Conservation (phyloP, 2,113 vertebrate species). For the Xyrauchen texanus region DNA sequence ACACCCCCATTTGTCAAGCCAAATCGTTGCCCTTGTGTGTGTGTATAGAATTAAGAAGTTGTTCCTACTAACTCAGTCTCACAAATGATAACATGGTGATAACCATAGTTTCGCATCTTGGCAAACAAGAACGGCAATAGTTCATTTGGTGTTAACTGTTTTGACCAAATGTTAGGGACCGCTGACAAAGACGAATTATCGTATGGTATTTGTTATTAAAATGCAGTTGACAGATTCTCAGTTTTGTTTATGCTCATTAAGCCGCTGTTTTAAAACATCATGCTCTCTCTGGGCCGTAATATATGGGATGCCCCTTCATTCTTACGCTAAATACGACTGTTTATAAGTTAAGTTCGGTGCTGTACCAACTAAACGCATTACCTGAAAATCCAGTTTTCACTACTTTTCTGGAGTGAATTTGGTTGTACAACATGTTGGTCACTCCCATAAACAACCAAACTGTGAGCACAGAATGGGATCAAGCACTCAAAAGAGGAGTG, state of each 20-base stretch:
- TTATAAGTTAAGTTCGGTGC: too few relatives aligned
- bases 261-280: too few relatives aligned
- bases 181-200: too few relatives aligned
- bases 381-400: not conserved
- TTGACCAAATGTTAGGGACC: not conserved
- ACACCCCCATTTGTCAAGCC: too few relatives aligned
- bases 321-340: too few relatives aligned
- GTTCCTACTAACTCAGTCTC: not conserved
- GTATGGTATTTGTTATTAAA: too few relatives aligned
- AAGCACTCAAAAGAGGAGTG: slow-evolving; percentile 1
- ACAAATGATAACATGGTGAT: not conserved
- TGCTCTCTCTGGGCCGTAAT: too few relatives aligned
- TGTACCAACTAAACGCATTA: not conserved
- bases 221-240: too few relatives aligned
- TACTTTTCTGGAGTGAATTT: not conserved
- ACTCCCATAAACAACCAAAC: not conserved
- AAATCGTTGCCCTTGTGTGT: not conserved
- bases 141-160: not conserved
- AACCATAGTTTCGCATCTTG: not conserved
- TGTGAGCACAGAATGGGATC: not conserved
- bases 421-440: not conserved
- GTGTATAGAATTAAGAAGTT: not conserved
- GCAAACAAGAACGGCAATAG: not conserved
- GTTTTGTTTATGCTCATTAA: too few relatives aligned
- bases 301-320: too few relatives aligned